phyloP scores from a whole-genome alignment of 2,797 vertebrate species.

The Hirundo rustica region DNA sequence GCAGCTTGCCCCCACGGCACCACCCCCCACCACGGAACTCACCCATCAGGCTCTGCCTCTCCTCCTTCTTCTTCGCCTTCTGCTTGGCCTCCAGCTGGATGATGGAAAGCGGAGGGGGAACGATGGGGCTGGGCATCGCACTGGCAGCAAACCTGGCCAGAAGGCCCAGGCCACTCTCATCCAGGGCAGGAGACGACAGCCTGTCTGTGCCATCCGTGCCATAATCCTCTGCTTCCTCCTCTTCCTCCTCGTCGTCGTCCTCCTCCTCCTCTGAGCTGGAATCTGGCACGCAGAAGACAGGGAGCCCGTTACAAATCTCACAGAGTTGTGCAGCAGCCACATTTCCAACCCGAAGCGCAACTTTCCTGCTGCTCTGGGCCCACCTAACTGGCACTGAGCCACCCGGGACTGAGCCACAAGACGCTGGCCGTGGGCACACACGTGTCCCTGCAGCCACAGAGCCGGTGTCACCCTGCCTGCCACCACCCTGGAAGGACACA shows the following conservation, averaged over 20 bases:
- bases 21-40: neutral
- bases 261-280: conserved; percentile 84
- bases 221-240: conserved; percentile 78
- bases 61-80: conserved; percentile 89
- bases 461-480: neutral
- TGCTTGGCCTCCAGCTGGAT: conserved; percentile 88
- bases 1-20: neutral
- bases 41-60: conserved; percentile 90
- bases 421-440: neutral
- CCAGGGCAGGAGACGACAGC: conserved; percentile 78
- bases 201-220: conserved; percentile 74
- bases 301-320: conserved; percentile 35
- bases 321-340: neutral
- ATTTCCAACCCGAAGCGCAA: neutral
- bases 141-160: conserved; percentile 93
- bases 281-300: conserved; percentile 77
- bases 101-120: conserved; percentile 81
- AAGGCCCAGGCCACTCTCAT: conserved; percentile 93
- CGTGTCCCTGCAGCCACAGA: neutral
- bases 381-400: neutral
- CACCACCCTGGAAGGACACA: conserved; percentile 21
- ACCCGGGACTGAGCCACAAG: neutral
- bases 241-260: conserved; percentile 72
- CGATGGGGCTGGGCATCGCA: conserved; percentile 85
- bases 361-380: neutral